A percentile compares a stretch with the other conserved stretches of the same genome.
These are phyloP conservation scores for Turritopsis rubra DNA, from an alignment of 30 jellyfish, hydroid and myxozoan genomes.

Conservation along the genomic window DNA sequence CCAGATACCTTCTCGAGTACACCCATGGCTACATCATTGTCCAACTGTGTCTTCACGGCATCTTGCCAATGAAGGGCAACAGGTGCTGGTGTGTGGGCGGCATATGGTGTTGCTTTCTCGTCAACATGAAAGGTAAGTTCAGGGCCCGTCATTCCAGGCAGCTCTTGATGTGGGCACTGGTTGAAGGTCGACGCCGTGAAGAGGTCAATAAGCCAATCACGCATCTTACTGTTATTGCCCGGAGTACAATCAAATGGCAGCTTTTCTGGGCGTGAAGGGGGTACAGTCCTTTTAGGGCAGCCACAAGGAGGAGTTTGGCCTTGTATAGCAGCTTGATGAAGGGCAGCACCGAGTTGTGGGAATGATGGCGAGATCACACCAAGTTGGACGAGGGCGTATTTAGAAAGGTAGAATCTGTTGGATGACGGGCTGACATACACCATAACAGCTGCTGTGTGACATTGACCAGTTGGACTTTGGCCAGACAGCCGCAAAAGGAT, in stretches of 20 bases:
- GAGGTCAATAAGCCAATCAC: neutral
- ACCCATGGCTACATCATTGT: neutral
- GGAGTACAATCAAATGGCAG: neutral
- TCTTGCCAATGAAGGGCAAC: neutral
- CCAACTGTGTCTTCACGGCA: neutral
- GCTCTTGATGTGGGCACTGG: neutral
- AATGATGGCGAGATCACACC: conserved; percentile 18
- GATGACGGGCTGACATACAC: neutral
- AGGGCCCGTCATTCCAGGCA: neutral
- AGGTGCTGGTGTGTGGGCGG: neutral
- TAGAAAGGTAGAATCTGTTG: conserved; percentile 14
- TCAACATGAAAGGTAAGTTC: neutral
- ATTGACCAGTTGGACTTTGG: neutral
- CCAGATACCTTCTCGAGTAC: conserved; percentile 2
- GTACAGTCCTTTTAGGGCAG: neutral
- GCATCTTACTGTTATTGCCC: neutral
- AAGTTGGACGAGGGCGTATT: conserved; percentile 24
- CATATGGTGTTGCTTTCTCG: neutral
- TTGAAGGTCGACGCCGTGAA: neutral
- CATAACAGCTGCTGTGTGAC: conserved; percentile 23
- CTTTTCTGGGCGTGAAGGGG: neutral
- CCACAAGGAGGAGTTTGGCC: neutral
- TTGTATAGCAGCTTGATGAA: neutral
- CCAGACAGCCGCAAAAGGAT: conserved; percentile 11
- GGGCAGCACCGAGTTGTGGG: conserved; percentile 25